Base-by-base conservation (phyloP, 2,888 invertebrate species). In the Elgonia sp. region DNA sequence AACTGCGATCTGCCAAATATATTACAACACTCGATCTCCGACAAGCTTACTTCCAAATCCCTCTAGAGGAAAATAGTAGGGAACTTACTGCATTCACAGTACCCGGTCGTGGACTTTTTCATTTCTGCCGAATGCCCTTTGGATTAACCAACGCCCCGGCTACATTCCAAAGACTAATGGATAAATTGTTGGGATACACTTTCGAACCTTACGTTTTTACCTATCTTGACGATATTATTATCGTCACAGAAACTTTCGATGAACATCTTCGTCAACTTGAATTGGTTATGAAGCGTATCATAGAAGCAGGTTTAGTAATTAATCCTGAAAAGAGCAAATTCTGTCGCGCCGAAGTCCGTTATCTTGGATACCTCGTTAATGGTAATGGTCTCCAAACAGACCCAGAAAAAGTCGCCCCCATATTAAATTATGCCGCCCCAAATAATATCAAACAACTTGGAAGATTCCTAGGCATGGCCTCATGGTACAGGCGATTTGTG, bases 211-310 rank as follows among this genome's bases (percentile, higher is more conserved):
- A 65, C n/a, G 65, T 65, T 14, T 65, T 65, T 18, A 1, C 40
- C 9, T 65, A 40, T 40, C 18, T 65, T 2, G 65, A 40, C n/a
- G 80, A 80, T 10, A 29, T 80, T 14, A 46, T 9, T 29, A 29
- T 29, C 29, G 29, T 29, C 1, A 29, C 29, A 5, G 3, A 29
- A 29, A 29, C 29, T 5, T 76, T 62, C 14, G 39, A 62, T 8
- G 62, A 76, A 40, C 76, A 29, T 29, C 29, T 29, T 1, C 3
- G 1, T 3, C 29, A 29, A 5, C 3, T 29, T 29, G 5, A 29
- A 5, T 5, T 1, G 5, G 29, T 29, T 29, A 1, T 29, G 5
- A 5, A 29, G 29, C 29, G 29, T 3, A 29, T 29, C 5, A 3
- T 29, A 1, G 29, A 29, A 29, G 29, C 29, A 3, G 29, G 29